Base-by-base conservation (phyloP, 2,113 vertebrate genomes). In the Agapornis roseicollis region DNA sequence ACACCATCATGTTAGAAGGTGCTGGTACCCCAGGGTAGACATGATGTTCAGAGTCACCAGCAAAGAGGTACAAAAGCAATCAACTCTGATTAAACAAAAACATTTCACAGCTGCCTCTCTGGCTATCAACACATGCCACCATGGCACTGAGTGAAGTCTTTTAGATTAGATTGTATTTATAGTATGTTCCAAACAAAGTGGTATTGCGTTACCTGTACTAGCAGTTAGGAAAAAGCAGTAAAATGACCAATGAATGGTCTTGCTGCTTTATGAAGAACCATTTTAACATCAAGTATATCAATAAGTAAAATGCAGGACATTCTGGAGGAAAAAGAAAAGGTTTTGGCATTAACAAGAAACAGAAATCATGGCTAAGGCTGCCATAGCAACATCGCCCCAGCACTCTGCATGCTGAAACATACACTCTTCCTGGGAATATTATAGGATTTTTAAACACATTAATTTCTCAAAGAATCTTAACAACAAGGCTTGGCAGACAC, bases 321-420 rank as follows among this genome's bases (percentile, higher is more conserved):
- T 56, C 33, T 70, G 23, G 33, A 60, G 33, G 13, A 49, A n/a
- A 44, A 72, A 90, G 16, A 47, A 41, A 31, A 10, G 53, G 50
- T 66, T 94, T 74, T 93, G 79, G 80, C 89, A 95, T 63, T 74
- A 95, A 69, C 66, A 81, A 78, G 46, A 88, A 80, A 69, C 63
- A 79, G 60, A 96, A 95, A 95, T 96, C 93, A 60, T 72, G 69
- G 82, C 44, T 84, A 94, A 77, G 94, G 97, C 94, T 97, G 86
- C 96, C 94, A 97, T 93, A 98, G 91, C 92, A 98, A 96, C 96
- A 96, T 94, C 87, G 88, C 94, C 78, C 65, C 92, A 95, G 94
- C 79, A 92, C 71, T 88, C 46, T 41, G 63, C 80, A 63, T 64
- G 86, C 88, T 94, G 83, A 82, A 94, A 91, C 42, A 56, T 11